Evolutionary conservation across 2,113 vertebrate genomes (phyloP).

Genomic region (Triplophysa tibetana): DNA sequence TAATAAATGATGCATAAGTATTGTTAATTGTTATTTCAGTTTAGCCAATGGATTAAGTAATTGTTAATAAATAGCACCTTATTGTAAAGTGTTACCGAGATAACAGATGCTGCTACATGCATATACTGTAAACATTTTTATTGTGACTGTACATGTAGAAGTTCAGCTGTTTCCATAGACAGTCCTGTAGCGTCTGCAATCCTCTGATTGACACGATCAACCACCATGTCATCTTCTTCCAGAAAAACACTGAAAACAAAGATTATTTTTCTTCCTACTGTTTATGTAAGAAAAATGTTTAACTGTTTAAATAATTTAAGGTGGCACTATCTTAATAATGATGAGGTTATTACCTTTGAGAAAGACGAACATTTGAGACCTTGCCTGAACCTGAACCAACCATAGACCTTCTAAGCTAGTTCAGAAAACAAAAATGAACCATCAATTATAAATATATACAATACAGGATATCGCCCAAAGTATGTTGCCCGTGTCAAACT

Average conservation of each 20-base stretch:
- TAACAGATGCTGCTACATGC: too few relatives aligned
- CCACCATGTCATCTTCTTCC: neutral
- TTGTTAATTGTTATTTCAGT: too few relatives aligned
- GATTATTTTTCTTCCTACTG: too few relatives aligned
- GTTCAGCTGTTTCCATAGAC: neutral
- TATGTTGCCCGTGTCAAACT: too few relatives aligned
- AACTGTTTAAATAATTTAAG: neutral
- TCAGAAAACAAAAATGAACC: neutral
- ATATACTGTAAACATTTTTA: too few relatives aligned
- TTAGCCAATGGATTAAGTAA: too few relatives aligned
- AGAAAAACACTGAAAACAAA: conserved; percentile 25
- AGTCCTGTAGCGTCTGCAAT: conserved; percentile 23
- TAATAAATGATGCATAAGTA: too few relatives aligned
- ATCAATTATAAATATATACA: neutral
- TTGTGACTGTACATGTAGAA: neutral
- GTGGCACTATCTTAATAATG: neutral
- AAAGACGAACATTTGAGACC: conserved; percentile 18
- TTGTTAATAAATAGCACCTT: too few relatives aligned
- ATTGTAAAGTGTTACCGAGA: too few relatives aligned
- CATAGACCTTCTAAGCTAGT: conserved; percentile 44
- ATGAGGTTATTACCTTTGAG: conserved; percentile 42
- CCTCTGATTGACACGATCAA: conserved; percentile 12
- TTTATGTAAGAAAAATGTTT: neutral
- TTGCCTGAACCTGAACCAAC: neutral
- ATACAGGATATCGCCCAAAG: neutral